Evolutionary conservation across 1,140 invertebrate species (phyloP), one percentile per base, ranked within the genome.

Genomic region (Drosophila ogumai): DNA sequence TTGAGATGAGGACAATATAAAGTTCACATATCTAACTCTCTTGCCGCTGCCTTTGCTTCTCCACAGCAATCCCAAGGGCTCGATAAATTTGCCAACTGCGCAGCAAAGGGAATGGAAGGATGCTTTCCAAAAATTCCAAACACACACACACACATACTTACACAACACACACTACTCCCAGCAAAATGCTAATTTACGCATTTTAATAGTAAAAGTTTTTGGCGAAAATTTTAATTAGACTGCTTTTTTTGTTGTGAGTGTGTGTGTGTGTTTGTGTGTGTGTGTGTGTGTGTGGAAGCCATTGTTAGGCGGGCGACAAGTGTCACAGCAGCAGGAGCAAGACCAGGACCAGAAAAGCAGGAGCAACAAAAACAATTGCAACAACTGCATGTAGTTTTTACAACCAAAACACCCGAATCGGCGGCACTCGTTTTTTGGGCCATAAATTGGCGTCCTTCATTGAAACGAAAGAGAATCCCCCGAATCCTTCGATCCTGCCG

Each of bases 391-490:
- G 36, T 72, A 76, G 79, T 81, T 82, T 74, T 75, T 71, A 75
- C 56, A 43, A 55, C 44, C 72, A 32, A 46, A 17, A 31, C 50
- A 22, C 72, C 72, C 43, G 46, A 36, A 22, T 61, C 50, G 50
- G 17, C 19, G 56, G 19, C 67, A 41, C 49, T 75, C 59, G 65
- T 69, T 74, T 81, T 74, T 74, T 64, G 31, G 60, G 60, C 68
- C 79, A 91, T 91, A 91, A 91, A 91, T 91, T 91, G 90, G 90
- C 90, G 78, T 91, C 81, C 90, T 91, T 91, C 90, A 91, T 91
- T 87, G 78, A 91, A 82, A 68, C 58, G 81, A 56, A 32, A 77
- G 76, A 59, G 74, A 60, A 46, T 60, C 63, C 55, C 50, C 50
- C 50, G 32, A 55, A 55, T 55, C 52, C 52, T 55, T 55, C 52